phyloP scores from a whole-genome alignment of 2,113 vertebrate genomes.

The Chionis minor region DNA sequence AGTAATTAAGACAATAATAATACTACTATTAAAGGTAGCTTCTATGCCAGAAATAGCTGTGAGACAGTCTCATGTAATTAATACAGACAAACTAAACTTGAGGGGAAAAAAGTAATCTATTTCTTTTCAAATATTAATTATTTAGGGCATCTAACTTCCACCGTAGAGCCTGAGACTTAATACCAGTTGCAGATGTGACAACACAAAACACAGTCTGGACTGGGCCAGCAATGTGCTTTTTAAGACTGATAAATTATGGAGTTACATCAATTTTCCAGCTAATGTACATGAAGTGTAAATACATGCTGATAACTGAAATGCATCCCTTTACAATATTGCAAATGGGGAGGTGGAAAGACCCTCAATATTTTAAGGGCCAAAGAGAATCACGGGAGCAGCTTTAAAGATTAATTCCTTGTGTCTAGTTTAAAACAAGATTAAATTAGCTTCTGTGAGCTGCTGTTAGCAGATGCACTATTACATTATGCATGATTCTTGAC shows the following conservation, averaged over 20 bases:
- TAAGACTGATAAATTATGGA: constrained; percentile 40
- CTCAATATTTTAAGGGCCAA: constrained; percentile 57
- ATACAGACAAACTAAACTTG: background rate
- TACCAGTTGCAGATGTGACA: background rate
- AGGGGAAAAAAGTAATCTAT: background rate
- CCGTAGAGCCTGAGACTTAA: background rate
- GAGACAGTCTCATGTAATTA: background rate
- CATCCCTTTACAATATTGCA: constrained; percentile 48
- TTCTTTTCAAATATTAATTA: constrained; percentile 3
- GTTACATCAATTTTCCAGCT: constrained; percentile 58
- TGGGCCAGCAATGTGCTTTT: constrained; percentile 6
- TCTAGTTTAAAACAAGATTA: constrained; percentile 74
- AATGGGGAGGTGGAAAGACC: constrained; percentile 51
- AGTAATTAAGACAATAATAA: background rate
- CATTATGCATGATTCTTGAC: constrained; percentile 80
- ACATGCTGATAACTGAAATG: constrained; percentile 47
- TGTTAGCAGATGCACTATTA: constrained; percentile 73
- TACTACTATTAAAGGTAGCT: background rate
- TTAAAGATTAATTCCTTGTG: constrained; percentile 73
- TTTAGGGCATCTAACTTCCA: background rate
- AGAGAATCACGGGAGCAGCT: constrained; percentile 66
- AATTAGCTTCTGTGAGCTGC: constrained; percentile 65
- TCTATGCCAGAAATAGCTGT: background rate
- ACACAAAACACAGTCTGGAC: background rate
- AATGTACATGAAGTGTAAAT: constrained; percentile 57